A percentile compares a stretch with the other conserved stretches of the same genome.
Evolutionary conservation across 2,113 vertebrate species (phyloP).

Genomic region (Oryctolagus cuniculus): mOryCun1.1 NC_091437.1:33844001-33844500

Average conservation of each 20-base stretch:
- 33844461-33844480: neutral
- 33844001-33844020: neutral
- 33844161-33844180: neutral
- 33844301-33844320: neutral
- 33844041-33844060: neutral
- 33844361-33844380: neutral
- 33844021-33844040: neutral
- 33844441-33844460: neutral
- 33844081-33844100: neutral
- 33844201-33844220: conserved; percentile 32
- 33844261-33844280: neutral
- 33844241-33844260: neutral
- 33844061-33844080: neutral
- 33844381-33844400: neutral
- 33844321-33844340: neutral
- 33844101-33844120: neutral
- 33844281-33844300: conserved; percentile 42
- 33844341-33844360: neutral
- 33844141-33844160: neutral
- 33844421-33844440: too few species aligned
- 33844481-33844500: neutral
- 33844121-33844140: conserved; percentile 20
- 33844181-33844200: conserved; percentile 36
- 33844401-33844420: neutral
- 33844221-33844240: neutral